These are phyloP conservation scores for Synanthedon andrenaeformis DNA, from an alignment of 2,888 invertebrate species.

Conservation along the genomic window DNA sequence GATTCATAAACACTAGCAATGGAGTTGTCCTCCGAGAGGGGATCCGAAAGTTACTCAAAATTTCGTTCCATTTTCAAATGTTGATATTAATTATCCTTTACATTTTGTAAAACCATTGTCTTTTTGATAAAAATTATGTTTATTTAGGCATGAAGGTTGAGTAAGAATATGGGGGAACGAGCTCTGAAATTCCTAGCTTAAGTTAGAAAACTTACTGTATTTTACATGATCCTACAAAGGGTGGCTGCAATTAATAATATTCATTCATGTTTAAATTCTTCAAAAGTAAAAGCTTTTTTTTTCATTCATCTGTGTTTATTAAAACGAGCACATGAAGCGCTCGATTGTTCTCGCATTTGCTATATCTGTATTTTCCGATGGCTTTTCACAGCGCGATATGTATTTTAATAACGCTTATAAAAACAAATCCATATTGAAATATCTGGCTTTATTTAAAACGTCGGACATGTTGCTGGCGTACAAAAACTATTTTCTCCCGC, in stretches of 20 bases:
- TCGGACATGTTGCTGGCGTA: constrained; percentile 6
- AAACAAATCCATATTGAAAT: not conserved
- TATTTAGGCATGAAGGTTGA: no score
- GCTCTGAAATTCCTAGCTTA: no score
- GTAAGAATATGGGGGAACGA: no score
- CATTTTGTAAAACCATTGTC: not conserved
- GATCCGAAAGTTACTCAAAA: not conserved
- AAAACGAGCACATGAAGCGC: no score
- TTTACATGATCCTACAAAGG: no score
- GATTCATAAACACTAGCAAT: constrained; percentile 10
- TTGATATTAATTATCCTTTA: not conserved
- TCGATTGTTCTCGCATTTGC: not conserved
- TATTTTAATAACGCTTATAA: not conserved
- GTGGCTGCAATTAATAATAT: no score
- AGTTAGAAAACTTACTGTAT: no score
- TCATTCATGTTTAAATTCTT: no score
- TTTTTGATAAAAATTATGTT: no score
- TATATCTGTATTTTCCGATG: not conserved
- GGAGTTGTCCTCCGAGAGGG: not conserved
- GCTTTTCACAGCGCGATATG: not conserved
- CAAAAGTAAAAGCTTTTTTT: not conserved
- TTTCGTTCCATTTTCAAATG: not conserved
- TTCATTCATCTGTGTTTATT: no score
- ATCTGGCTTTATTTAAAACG: constrained; percentile 4
- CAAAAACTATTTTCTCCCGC: constrained; percentile 42